Percentiles rank a stretch among this genome's conserved stretches.
These are phyloP conservation scores for Centropristis striata DNA, from an alignment of 2,113 vertebrate species.

Conservation along the genomic window DNA sequence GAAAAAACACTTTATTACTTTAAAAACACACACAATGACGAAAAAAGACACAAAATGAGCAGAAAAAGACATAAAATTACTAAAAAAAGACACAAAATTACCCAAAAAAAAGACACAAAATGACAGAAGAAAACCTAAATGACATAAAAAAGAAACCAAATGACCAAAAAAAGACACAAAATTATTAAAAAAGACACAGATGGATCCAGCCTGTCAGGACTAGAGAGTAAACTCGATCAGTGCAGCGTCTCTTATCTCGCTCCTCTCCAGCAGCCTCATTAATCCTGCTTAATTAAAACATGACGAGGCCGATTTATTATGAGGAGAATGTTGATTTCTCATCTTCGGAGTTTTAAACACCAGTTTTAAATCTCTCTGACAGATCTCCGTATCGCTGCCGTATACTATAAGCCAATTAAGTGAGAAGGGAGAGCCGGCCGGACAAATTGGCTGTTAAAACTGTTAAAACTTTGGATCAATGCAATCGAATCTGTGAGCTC, in stretches of 20 bases:
- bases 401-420: conserved; percentile 80
- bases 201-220: conserved; percentile 52
- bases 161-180: too few relatives aligned
- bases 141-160: too few relatives aligned
- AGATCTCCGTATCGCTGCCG: conserved; percentile 41
- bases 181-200: too few relatives aligned
- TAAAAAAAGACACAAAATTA: too few relatives aligned
- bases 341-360: conserved; percentile 66
- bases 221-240: conserved; percentile 50
- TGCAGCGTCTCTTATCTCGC: conserved; percentile 56
- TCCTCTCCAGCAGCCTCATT: conserved; percentile 72
- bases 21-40: too few relatives aligned
- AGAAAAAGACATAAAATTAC: too few relatives aligned
- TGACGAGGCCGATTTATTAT: conserved; percentile 70
- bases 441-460: conserved; percentile 69
- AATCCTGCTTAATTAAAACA: conserved; percentile 82
- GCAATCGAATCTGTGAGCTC: conserved; percentile 27
- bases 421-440: conserved; percentile 29
- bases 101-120: too few relatives aligned
- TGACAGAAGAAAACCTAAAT: too few relatives aligned
- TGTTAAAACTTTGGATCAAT: conserved; percentile 68
- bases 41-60: too few relatives aligned
- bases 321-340: conserved; percentile 64
- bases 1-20: too few relatives aligned
- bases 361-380: conserved; percentile 62